phyloP scores from a whole-genome alignment of 2,797 vertebrate genomes.

The Phyllotis vaccarum region DNA sequence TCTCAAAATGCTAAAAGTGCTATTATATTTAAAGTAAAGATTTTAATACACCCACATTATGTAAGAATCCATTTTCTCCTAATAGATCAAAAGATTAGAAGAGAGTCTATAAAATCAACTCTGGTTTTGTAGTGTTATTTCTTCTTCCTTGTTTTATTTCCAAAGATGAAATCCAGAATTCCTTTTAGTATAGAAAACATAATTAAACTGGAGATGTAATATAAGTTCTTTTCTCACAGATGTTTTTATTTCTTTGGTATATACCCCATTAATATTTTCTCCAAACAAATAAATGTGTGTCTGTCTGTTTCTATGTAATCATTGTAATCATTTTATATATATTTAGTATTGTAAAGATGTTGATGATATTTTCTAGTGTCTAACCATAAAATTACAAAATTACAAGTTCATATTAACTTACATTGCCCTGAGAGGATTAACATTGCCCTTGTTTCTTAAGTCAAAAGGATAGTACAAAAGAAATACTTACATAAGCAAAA shows the following conservation, averaged over 20 bases:
- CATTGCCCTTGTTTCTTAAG: constrained; percentile 7
- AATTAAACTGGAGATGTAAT: constrained; percentile 62
- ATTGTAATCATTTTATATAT: constrained; percentile 87
- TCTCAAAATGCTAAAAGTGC: constrained; percentile 38
- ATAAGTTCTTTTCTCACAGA: constrained; percentile 57
- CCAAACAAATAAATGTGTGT: constrained; percentile 84
- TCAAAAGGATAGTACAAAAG: constrained; percentile 13
- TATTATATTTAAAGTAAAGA: constrained; percentile 26
- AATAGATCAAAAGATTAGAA: constrained; percentile 24
- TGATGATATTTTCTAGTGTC: constrained; percentile 85
- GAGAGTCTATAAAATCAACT: not conserved
- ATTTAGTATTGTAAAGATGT: constrained; percentile 84
- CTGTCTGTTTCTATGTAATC: constrained; percentile 84
- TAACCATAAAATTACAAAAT: constrained; percentile 83
- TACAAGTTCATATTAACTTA: constrained; percentile 84
- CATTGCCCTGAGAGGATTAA: constrained; percentile 71
- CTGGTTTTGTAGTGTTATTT: not conserved
- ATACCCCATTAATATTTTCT: constrained; percentile 72
- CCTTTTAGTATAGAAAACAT: constrained; percentile 20
- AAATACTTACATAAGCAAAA: not conserved
- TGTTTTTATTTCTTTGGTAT: constrained; percentile 78
- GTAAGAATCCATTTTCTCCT: not conserved
- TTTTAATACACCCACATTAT: not conserved
- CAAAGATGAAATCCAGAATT: constrained; percentile 63
- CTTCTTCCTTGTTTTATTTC: constrained; percentile 45